Evolutionary conservation across 2,113 vertebrate species (phyloP), one percentile per base, ranked within the genome.

Genomic region (Crocuta crocuta): DNA sequence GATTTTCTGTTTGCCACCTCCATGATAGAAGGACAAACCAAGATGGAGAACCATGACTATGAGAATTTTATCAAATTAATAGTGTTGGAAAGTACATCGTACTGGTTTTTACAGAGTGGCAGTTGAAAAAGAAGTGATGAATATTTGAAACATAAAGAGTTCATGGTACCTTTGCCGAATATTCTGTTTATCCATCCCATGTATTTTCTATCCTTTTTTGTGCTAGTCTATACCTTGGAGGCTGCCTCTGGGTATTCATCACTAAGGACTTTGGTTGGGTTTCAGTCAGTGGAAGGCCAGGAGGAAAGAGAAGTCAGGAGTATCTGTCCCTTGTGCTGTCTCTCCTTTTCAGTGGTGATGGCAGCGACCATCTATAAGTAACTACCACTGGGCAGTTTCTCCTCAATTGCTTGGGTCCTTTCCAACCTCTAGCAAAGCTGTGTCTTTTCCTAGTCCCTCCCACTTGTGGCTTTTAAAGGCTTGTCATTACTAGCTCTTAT

Each of bases 331-430:
- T 31, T 45, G 24, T 65, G 43, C n/a, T 39, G 1, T 21, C 11
- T 68, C 39, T 43, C 21, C 48, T 70, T 55, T 63, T 7, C 65
- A 33, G 23, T 15, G 5, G 45, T 16, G 17, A 8, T 16, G 17
- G 26, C 1, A 8, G 61, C 13, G 63, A n/a, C 80, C 16, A 0
- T 70, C 80, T 68, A 0, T 31, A 23, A 43, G 13, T 10, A 66
- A 16, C 31, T 61, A 28, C n/a, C 10, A 0, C 33, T 10, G 39
- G 31, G 13, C 65, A 10, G 15, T 16, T 26, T 65, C 53, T 66
- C 17, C 71, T 78, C 39, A 23, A 4, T 68, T 0, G 3, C 68
- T 78, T 35, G 0, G 0, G 2, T 11, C 16, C 13, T 35, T 4
- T 58, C 35, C 8, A 33, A 16, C n/a, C 35, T 79, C 35, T 61